A percentile compares a stretch with the other conserved stretches of the same genome.
Conservation (phyloP, 2,113 vertebrate genomes). For the Phalacrocorax pelagicus region DNA sequence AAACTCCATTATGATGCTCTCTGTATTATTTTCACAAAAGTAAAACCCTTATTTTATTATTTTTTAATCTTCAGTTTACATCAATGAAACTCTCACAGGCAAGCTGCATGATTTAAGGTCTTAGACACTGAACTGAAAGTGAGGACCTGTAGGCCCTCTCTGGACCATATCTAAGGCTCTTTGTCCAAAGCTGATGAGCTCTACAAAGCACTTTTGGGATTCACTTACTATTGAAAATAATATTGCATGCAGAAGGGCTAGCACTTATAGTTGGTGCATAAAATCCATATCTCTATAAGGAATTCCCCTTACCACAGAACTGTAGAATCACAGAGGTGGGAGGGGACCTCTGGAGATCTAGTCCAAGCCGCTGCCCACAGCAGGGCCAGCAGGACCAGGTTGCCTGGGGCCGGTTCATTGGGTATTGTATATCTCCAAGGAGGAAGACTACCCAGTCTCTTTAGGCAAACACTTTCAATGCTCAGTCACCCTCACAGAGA, state of each 20-base stretch:
- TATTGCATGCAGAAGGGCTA: background rate
- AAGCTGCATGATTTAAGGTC: background rate
- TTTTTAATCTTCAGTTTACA: background rate
- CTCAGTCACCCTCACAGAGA: background rate
- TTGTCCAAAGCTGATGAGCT: background rate
- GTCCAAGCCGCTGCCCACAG: background rate
- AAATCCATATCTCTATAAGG: background rate
- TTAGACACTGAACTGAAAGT: background rate
- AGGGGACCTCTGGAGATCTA: background rate
- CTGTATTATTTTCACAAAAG: background rate
- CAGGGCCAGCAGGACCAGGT: background rate
- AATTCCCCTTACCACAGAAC: background rate
- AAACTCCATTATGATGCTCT: background rate
- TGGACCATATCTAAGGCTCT: background rate
- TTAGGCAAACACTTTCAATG: background rate
- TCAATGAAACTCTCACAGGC: background rate
- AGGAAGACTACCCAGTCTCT: background rate
- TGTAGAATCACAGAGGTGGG: background rate
- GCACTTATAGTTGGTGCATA: background rate
- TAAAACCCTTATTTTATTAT: background rate
- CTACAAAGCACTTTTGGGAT: background rate
- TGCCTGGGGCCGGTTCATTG: fast-evolving
- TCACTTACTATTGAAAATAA: background rate
- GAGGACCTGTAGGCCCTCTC: background rate
- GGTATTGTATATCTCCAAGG: background rate